These are phyloP conservation scores for Eriocheir sinensis DNA, from an alignment of 1,140 invertebrate species.

Conservation along the genomic window DNA sequence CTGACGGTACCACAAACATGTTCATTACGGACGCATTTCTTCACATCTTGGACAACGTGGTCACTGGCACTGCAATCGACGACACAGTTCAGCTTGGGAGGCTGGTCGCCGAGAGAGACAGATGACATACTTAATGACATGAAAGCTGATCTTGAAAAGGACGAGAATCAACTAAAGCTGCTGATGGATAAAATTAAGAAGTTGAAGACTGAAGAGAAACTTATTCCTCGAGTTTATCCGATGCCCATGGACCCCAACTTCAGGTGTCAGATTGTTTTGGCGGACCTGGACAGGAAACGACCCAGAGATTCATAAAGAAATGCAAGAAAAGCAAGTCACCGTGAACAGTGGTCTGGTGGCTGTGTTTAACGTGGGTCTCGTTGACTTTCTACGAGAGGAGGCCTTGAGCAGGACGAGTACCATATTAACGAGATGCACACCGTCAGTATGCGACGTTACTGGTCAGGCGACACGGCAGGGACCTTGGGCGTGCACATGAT, in stretches of 20 bases:
- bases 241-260: not conserved
- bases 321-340: conserved; percentile 53
- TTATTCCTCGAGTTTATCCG: not conserved
- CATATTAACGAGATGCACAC: not conserved
- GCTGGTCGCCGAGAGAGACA: not conserved
- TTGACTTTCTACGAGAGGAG: conserved; percentile 49
- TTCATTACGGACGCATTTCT: conserved; percentile 31
- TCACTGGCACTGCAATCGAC: conserved; percentile 23
- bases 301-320: conserved; percentile 27
- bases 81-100: conserved; percentile 32
- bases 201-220: not conserved
- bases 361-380: not conserved
- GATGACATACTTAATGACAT: not conserved
- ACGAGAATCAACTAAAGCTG: not conserved
- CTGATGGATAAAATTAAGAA: not conserved
- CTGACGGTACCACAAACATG: conserved; percentile 57
- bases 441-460: conserved; percentile 48
- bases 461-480: conserved; percentile 6
- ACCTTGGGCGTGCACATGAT: conserved; percentile 41
- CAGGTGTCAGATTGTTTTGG: not conserved
- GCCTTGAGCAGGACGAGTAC: conserved; percentile 24
- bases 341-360: conserved; percentile 45
- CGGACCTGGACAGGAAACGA: conserved; percentile 36
- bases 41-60: conserved; percentile 39
- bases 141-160: not conserved